phyloP scores from a whole-genome alignment of 2,888 invertebrate genomes.

The Sipha maydis region DNA sequence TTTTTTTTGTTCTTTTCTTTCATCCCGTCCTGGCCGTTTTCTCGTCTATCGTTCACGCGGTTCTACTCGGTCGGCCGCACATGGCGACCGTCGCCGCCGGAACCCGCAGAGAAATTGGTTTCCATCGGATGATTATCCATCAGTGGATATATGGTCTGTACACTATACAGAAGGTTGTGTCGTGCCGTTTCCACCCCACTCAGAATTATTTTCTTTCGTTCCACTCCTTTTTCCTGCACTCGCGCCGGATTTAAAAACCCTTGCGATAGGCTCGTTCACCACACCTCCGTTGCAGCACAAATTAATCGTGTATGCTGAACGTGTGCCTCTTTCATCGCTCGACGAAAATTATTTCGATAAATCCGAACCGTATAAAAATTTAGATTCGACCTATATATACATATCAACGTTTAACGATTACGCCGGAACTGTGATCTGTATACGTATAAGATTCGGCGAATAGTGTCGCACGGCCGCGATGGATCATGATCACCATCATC shows the following conservation, averaged over 20 bases:
- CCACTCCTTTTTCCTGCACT: not conserved
- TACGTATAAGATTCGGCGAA: too few relatives aligned
- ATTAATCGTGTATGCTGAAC: slow-evolving; percentile 9
- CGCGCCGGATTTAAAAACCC: not conserved
- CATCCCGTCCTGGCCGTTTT: not conserved
- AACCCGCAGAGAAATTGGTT: slow-evolving; percentile 43
- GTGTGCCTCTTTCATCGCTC: not conserved
- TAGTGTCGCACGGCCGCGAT: too few relatives aligned
- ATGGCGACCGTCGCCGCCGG: not conserved
- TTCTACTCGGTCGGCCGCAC: slow-evolving; percentile 32
- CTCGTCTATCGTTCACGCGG: not conserved
- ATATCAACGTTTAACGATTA: too few relatives aligned
- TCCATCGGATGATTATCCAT: slow-evolving; percentile 45
- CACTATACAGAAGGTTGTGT: too few relatives aligned
- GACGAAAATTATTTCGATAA: not conserved
- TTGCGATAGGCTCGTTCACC: not conserved
- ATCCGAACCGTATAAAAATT: not conserved
- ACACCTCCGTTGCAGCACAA: not conserved
- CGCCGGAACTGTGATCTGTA: too few relatives aligned
- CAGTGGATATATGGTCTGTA: not conserved
- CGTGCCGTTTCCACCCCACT: not conserved
- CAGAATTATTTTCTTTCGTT: not conserved
- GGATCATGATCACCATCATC: not conserved
- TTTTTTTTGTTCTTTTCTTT: not conserved
- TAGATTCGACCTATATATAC: not conserved